Evolutionary conservation across 2,888 invertebrate species (phyloP), one percentile per base, ranked within the genome.

Genomic region (Latrodectus hesperus): DNA sequence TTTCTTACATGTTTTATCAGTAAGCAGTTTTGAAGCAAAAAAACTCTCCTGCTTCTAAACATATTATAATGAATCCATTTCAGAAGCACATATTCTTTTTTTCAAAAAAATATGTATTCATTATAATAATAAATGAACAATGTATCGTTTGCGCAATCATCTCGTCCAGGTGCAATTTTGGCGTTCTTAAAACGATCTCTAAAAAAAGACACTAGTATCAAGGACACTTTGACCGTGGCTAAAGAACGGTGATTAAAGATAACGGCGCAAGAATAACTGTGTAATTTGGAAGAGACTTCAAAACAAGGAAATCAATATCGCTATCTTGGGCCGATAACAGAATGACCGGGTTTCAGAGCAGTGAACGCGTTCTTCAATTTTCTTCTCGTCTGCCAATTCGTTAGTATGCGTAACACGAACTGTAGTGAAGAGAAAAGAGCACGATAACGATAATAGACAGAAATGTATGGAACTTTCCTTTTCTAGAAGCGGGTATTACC

Each of bases 151-250:
- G 38, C 22, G 53, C 22, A 52, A 67, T 10, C 67, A 55, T 22
- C 22, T 12, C 16, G 22, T 16, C 10, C 17, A 26, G 16, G 26
- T 49, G 4, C 26, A 26, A 53, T 53, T 17, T 53, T 26, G 26
- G 14, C 53, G 52, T 26, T 70, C 26, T 26, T 26, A 22, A 70
- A 65, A 65, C 17, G 22, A 10, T 65, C 38, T 64, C 81, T 80
- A 80, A 80, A 81, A 81, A 72, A 65, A 38, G 81, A 81, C 72
- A 81, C 65, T 52, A 81, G 73, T 73, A 73, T 81, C 73, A 81
- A 81, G 81, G 81, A 81, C 81, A 73, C 67, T 67, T 55, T 73
- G 73, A 81, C 73, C 67, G 81, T 49, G 38, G 22, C 12, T 60
- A 14, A 51, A n/a, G 52, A 68, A 22, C 65, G 53, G 51, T 60